Base-by-base conservation (phyloP, 1,140 invertebrate species). In the Saccostrea cuccullata region DNA sequence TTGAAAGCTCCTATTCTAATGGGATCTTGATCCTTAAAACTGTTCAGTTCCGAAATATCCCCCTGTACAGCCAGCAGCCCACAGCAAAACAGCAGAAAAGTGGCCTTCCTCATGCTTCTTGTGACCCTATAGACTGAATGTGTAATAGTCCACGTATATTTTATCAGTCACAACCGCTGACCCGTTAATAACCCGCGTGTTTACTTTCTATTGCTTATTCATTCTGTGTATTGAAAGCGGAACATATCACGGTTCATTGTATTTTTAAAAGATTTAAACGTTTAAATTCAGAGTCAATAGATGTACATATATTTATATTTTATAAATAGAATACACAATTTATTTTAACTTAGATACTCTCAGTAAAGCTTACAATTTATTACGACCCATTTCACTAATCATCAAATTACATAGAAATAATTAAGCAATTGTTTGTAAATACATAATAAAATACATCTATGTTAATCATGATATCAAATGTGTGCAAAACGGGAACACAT, bases 1-100 rank as follows among this genome's bases (percentile, higher is more conserved):
- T 93, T 93, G 86, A 93, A 93, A 6, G 92, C 89, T 23, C 91
- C 91, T 9, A 93, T 89, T 60, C 67, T 89, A 5, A 93, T 86
- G 9, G 91, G 89, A 0, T 90, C 84, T 30, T 30, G 70, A 26
- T 77, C 70, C 70, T 36, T 26, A 4, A 77, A 26, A 77, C 4
- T 5, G 26, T 30, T 26, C 15, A 77, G 70, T 77, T 77, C 70
- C 30, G 70, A 77, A 12, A 77, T 15, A 17, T 26, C 8, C 70
- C 70, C 70, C 70, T 36, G 11, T 4, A 77, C 70, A 36, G 30
- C 4, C 70, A 77, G 30, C 26, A 77, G 70, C 9, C 70, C 70
- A 13, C 23, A 26, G 12, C 12, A 77, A 26, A 77, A 13, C 70
- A 36, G 12, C 30, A 77, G 26, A 77, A 9, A 36, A 15, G 70